A percentile compares a stretch with the other conserved stretches of the same genome.
phyloP scores from a whole-genome alignment of 2,797 vertebrate species.

The Anabas testudineus region DNA sequence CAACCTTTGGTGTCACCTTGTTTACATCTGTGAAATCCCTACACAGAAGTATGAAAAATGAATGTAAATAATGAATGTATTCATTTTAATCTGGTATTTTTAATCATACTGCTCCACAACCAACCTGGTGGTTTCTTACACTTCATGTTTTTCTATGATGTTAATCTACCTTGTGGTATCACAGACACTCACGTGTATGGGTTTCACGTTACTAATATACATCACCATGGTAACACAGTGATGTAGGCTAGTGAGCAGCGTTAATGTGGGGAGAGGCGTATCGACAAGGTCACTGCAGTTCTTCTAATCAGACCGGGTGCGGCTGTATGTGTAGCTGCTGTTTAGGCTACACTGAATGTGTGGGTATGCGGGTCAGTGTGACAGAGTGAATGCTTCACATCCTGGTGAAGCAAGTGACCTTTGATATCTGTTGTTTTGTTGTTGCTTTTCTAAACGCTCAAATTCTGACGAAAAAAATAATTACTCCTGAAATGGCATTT shows the following conservation, averaged over 20 bases:
- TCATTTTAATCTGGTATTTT: too few relatives aligned
- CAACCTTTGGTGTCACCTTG: slow-evolving; percentile 12
- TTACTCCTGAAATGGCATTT: not conserved
- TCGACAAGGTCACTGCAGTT: slow-evolving; percentile 59
- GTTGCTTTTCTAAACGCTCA: not conserved
- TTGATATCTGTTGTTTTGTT: not conserved
- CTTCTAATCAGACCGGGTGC: slow-evolving; percentile 22
- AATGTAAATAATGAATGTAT: too few relatives aligned
- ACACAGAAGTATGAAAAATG: too few relatives aligned
- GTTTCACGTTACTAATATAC: slow-evolving; percentile 55
- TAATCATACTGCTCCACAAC: too few relatives aligned
- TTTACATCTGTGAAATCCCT: not conserved
- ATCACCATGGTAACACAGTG: slow-evolving; percentile 50
- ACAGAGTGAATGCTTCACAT: not conserved
- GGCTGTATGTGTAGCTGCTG: slow-evolving; percentile 16
- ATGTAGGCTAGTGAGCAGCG: slow-evolving; percentile 34
- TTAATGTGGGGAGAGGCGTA: slow-evolving; percentile 22
- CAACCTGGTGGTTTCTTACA: too few relatives aligned
- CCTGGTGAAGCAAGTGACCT: slow-evolving; percentile 1
- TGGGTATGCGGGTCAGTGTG: slow-evolving; percentile 14
- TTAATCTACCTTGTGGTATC: slow-evolving; percentile 4
- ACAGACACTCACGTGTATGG: slow-evolving; percentile 23
- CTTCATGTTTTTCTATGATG: too few relatives aligned
- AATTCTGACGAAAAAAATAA: not conserved
- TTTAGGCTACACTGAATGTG: not conserved